phyloP scores from a whole-genome alignment of 2,888 invertebrate genomes.

The Polyploca ridens region DNA sequence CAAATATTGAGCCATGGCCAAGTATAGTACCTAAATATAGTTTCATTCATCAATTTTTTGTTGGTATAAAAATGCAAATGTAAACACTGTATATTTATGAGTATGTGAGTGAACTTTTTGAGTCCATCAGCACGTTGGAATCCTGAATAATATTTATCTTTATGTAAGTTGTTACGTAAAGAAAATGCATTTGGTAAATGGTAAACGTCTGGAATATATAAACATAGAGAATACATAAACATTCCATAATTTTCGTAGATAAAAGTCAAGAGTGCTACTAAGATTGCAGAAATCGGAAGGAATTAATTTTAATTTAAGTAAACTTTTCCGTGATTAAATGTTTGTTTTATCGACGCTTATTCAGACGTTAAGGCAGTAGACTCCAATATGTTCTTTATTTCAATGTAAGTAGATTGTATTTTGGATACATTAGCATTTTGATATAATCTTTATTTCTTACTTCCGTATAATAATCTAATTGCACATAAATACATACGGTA shows the following conservation, averaged over 20 bases:
- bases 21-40: neutral
- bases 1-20: neutral
- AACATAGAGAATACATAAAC: neutral
- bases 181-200: neutral
- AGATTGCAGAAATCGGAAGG: neutral
- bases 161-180: slow-evolving; percentile 9
- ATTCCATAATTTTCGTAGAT: neutral
- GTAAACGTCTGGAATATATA: neutral
- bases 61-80: neutral
- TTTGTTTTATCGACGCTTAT: neutral
- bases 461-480: slow-evolving; percentile 13
- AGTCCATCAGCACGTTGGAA: neutral
- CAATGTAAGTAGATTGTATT: neutral
- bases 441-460: slow-evolving; percentile 7
- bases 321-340: neutral
- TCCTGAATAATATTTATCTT: neutral
- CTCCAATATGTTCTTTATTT: neutral
- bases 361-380: neutral
- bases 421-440: neutral
- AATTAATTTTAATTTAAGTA: neutral
- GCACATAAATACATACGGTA: slow-evolving; percentile 40
- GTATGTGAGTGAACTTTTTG: neutral
- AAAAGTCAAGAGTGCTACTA: neutral
- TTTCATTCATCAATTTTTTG: slow-evolving; percentile 2
- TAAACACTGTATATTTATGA: neutral